phyloP scores from a whole-genome alignment of 1,140 invertebrate species.

The Drosophila leontia region DNA sequence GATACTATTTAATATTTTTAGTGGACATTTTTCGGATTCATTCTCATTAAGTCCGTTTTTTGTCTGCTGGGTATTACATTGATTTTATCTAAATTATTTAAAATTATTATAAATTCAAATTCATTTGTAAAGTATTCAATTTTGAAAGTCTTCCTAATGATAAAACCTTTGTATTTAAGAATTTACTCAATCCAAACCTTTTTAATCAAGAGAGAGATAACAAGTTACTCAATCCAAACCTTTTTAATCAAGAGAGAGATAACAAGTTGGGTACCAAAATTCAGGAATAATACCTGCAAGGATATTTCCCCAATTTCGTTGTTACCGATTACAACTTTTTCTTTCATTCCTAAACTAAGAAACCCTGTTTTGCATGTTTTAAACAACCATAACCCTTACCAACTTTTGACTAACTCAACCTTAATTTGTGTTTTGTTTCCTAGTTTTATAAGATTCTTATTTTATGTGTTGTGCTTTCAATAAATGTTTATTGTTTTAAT shows the following conservation, averaged over 20 bases:
- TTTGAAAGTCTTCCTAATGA: neutral
- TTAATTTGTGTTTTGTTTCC: slow-evolving; percentile 12
- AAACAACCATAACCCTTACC: neutral
- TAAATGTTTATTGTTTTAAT: slow-evolving; percentile 39
- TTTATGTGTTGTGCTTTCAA: slow-evolving; percentile 11
- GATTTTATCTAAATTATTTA: too few relatives aligned
- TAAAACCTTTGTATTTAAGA: neutral
- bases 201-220: too few relatives aligned
- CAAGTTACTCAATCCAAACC: too few relatives aligned
- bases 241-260: too few relatives aligned
- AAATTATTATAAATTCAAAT: too few relatives aligned
- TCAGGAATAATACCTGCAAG: slow-evolving; percentile 3
- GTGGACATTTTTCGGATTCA: too few relatives aligned
- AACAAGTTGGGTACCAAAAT: too few relatives aligned
- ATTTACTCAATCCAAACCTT: too few relatives aligned
- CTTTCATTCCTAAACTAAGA: slow-evolving; percentile 5
- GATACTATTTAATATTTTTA: too few relatives aligned
- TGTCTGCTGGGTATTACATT: too few relatives aligned
- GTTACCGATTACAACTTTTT: slow-evolving; percentile 7
- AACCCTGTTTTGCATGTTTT: slow-evolving; percentile 2
- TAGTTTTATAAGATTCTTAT: slow-evolving; percentile 22
- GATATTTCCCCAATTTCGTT: neutral
- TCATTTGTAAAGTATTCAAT: neutral
- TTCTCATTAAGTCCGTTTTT: too few relatives aligned
- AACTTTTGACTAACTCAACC: slow-evolving; percentile 14